Percentiles rank a stretch among this genome's conserved stretches.
Conservation (phyloP, 2,797 vertebrate species). For the Sebastes oblongus region DNA sequence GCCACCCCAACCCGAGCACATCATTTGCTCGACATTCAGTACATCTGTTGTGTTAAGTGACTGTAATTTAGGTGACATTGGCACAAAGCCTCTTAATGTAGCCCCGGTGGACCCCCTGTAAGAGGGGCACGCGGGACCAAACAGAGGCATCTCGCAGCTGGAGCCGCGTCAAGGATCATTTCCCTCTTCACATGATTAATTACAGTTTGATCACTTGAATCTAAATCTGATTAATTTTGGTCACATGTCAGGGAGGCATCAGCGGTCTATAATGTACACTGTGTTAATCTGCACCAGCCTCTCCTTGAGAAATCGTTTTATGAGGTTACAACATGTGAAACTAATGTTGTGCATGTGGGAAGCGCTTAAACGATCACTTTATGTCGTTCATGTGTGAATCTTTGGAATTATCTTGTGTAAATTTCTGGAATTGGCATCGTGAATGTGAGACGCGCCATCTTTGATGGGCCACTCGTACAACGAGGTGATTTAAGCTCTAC, state of each 20-base stretch:
- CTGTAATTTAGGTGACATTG: constrained; percentile 99
- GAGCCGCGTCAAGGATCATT: constrained; percentile 99
- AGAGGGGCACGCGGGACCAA: constrained; percentile 93
- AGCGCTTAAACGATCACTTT: constrained; percentile 58
- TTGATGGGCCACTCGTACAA: constrained; percentile 50
- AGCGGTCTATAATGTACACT: constrained; percentile 88
- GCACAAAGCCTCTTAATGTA: constrained; percentile 98
- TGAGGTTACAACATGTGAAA: constrained; percentile 73
- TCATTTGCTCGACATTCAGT: constrained; percentile 97
- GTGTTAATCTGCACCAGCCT: constrained; percentile 87
- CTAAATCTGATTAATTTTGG: constrained; percentile 99
- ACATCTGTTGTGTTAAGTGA: constrained; percentile 99
- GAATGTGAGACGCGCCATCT: constrained; percentile 30
- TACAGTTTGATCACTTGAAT: constrained; percentile 99
- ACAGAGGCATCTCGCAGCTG: constrained; percentile 98
- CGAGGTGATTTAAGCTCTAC: constrained; percentile 35
- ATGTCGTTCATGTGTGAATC: constrained; percentile 59
- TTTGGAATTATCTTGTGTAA: constrained; percentile 52
- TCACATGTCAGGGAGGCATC: constrained; percentile 97
- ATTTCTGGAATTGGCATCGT: constrained; percentile 49
- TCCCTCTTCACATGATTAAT: constrained; percentile 99
- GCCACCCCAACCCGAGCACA: constrained; percentile 82
- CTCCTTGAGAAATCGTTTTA: constrained; percentile 72
- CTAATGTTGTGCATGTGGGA: constrained; percentile 74
- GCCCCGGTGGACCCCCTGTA: constrained; percentile 95